Conservation (phyloP, 2,113 vertebrate species). For the Fukomys damarensis region DNA sequence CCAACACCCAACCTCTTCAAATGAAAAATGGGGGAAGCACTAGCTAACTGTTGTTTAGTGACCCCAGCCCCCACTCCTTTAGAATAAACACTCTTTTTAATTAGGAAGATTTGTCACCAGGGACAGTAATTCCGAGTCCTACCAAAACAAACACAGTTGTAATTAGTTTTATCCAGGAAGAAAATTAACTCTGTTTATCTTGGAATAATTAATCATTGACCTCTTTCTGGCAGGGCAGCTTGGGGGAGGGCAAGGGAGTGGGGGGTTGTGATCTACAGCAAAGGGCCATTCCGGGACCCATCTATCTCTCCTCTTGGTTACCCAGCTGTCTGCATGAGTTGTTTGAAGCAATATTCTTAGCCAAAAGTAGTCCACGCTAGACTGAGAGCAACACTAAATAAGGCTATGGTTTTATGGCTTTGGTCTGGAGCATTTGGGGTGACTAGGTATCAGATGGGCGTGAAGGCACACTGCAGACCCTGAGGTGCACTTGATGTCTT, state of each 20-base stretch:
- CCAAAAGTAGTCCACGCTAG: conserved; percentile 57
- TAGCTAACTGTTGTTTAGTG: conserved; percentile 77
- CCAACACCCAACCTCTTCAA: conserved; percentile 68
- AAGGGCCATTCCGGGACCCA: conserved; percentile 73
- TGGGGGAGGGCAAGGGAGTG: conserved; percentile 76
- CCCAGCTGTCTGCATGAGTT: conserved; percentile 75
- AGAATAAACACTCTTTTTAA: conserved; percentile 87
- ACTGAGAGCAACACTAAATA: conserved; percentile 76
- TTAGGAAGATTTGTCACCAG: conserved; percentile 85
- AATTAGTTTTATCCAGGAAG: conserved; percentile 89
- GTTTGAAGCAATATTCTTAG: conserved; percentile 75
- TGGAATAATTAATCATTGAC: conserved; percentile 89
- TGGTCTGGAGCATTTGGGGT: conserved; percentile 32
- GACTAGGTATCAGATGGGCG: not conserved
- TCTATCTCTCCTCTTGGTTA: conserved; percentile 72
- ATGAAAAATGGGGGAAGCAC: conserved; percentile 73
- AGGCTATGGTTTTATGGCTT: conserved; percentile 62
- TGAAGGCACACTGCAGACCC: fast-evolving
- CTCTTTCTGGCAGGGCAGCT: conserved; percentile 81
- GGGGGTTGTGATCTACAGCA: conserved; percentile 70
- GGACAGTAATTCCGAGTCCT: conserved; percentile 87
- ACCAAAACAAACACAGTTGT: conserved; percentile 88
- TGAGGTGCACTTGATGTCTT: not conserved
- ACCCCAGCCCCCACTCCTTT: conserved; percentile 67
- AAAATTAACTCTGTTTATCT: conserved; percentile 90